Conservation (phyloP, 2,888 invertebrate genomes). For the Podotricha telesiphe region DNA sequence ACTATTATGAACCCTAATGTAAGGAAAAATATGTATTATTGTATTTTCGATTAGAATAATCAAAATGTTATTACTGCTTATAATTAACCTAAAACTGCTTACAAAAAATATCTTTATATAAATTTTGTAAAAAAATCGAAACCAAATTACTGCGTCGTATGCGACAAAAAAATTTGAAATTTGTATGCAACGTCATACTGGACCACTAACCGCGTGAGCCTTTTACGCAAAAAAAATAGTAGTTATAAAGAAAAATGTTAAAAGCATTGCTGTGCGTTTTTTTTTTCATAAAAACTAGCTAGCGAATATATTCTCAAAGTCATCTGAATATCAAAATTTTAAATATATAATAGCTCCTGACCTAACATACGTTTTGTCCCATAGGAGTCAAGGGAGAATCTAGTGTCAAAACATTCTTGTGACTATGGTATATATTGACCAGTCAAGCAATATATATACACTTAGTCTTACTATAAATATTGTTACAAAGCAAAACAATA, state of each 20-base stretch:
- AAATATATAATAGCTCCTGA: no score
- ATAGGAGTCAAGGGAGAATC: no score
- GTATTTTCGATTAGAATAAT: background rate
- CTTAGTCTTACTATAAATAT: no score
- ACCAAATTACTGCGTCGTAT: slow-evolving; percentile 27
- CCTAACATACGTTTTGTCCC: no score
- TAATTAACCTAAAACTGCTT: background rate
- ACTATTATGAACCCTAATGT: no score
- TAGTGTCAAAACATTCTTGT: no score
- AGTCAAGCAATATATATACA: no score
- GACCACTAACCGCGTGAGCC: slow-evolving; percentile 18
- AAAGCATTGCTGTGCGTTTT: slow-evolving; percentile 4
- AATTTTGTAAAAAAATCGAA: slow-evolving; percentile 19
- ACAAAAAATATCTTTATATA: slow-evolving; percentile 7
- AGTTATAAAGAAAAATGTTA: slow-evolving; percentile 16
- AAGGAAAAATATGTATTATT: background rate
- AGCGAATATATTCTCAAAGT: background rate
- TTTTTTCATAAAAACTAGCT: background rate
- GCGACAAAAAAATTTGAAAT: slow-evolving; percentile 24
- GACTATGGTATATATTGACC: no score
- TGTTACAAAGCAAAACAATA: no score
- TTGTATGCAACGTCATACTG: slow-evolving; percentile 26
- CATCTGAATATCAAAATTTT: background rate
- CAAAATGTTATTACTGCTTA: background rate
- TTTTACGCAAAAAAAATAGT: slow-evolving; percentile 28